These are phyloP conservation scores for Phytoseiulus persimilis DNA, from an alignment of 2,888 invertebrate species.

Conservation along the genomic window DNA sequence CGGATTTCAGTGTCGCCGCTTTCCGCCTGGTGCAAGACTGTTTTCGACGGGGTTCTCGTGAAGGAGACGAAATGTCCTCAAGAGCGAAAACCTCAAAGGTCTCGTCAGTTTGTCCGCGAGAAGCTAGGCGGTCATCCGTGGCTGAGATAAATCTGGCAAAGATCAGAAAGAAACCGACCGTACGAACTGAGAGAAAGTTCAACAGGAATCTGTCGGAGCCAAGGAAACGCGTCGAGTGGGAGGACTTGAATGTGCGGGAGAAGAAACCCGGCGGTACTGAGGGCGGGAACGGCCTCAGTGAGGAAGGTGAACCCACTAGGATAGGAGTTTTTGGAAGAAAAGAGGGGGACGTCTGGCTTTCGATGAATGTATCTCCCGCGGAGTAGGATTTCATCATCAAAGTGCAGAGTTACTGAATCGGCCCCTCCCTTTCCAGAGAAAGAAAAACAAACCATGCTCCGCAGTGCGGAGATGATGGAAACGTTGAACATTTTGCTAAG, in stretches of 20 bases:
- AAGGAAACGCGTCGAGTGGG: neutral
- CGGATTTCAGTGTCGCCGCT: no score
- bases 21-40: no score
- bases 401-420: no score
- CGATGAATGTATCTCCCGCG: no score
- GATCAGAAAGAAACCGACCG: neutral
- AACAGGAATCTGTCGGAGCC: neutral
- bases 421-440: neutral
- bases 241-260: neutral
- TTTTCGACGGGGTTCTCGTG: no score
- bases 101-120: neutral
- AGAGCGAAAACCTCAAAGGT: neutral
- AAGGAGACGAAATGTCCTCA: neutral
- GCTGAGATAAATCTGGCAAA: neutral
- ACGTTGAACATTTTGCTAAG: constrained; percentile 13
- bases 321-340: no score
- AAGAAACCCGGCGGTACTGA: neutral
- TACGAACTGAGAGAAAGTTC: neutral
- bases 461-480: constrained; percentile 35
- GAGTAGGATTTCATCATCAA: no score
- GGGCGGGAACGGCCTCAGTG: neutral
- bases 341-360: no score
- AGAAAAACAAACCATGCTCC: constrained; percentile 19
- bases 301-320: neutral
- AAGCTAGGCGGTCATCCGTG: neutral